Percentiles rank a stretch among this genome's conserved stretches.
These are phyloP conservation scores for Mesitornis unicolor DNA, from an alignment of 2,113 vertebrate genomes.

Conservation along the genomic window DNA sequence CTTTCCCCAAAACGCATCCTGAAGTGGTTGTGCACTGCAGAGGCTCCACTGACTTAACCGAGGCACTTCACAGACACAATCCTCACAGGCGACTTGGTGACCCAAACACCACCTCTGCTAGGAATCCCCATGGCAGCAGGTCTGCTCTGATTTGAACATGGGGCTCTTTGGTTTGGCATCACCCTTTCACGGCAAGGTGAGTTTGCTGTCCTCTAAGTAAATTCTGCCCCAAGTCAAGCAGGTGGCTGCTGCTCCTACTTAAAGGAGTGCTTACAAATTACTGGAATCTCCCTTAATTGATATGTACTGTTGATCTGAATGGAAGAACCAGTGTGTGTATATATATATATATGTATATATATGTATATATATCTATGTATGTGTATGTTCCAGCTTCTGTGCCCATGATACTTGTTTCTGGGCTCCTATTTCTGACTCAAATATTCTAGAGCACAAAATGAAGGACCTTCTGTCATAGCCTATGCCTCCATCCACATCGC, in stretches of 20 bases:
- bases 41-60: not conserved
- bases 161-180: not conserved
- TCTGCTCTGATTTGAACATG: not conserved
- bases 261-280: not conserved
- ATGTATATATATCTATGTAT: fast-evolving
- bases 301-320: not conserved
- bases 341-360: fast-evolving
- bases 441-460: not conserved
- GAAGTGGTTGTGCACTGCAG: not conserved
- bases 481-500: not conserved
- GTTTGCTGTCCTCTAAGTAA: not conserved
- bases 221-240: not conserved
- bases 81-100: not conserved
- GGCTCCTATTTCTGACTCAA: not conserved
- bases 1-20: not conserved
- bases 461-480: not conserved
- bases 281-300: not conserved
- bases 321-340: not conserved
- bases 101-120: not conserved
- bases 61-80: not conserved
- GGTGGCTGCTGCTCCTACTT: not conserved
- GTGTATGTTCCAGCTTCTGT: not conserved
- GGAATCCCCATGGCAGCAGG: not conserved
- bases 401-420: fast-evolving
- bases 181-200: no score